Conservation (phyloP, 2,797 vertebrate genomes). For the Potorous gilbertii region DNA sequence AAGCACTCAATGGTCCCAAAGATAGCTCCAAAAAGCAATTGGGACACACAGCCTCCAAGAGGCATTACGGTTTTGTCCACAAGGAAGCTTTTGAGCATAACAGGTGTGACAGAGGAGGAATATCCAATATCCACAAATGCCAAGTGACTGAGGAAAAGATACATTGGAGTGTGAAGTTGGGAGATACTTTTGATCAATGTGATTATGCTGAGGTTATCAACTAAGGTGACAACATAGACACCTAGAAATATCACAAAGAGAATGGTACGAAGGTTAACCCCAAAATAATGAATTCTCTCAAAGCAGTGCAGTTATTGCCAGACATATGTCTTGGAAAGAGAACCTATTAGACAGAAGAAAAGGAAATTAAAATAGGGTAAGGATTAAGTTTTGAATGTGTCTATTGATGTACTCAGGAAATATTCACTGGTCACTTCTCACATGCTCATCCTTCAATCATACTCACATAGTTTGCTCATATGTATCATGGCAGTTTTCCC, state of each 20-base stretch:
- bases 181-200: constrained; percentile 57
- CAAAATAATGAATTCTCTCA: constrained; percentile 69
- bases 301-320: constrained; percentile 20
- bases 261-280: constrained; percentile 54
- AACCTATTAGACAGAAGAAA: constrained; percentile 52
- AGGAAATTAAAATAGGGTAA: background rate
- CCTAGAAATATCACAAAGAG: constrained; percentile 67
- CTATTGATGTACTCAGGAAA: too few species aligned
- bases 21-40: constrained; percentile 43
- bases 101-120: constrained; percentile 63
- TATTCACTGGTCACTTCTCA: too few species aligned
- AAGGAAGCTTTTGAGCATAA: constrained; percentile 63
- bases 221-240: constrained; percentile 60
- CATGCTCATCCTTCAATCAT: too few species aligned
- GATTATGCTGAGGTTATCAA: constrained; percentile 69
- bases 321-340: constrained; percentile 42
- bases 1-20: constrained; percentile 66
- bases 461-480: too few species aligned
- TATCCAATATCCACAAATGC: constrained; percentile 63
- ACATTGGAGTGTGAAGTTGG: constrained; percentile 73
- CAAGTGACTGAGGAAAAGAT: constrained; percentile 71
- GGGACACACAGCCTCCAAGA: constrained; percentile 59
- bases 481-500: too few species aligned
- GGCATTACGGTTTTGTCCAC: background rate
- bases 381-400: background rate